Evolutionary conservation across 2,888 invertebrate species (phyloP).

Genomic region (Nephrotoma appendiculata): DNA sequence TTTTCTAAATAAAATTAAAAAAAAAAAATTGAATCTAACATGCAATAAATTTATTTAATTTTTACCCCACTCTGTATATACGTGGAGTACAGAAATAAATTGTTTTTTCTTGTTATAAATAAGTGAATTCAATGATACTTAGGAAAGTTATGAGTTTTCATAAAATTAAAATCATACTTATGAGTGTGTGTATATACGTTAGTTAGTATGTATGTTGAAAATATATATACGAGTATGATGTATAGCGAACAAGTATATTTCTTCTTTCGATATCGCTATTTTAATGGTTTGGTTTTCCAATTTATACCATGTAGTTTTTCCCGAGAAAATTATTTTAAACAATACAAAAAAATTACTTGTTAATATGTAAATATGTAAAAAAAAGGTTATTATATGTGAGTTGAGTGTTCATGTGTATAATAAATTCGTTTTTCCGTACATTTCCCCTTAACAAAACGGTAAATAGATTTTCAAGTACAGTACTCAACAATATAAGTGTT

Average conservation of each 20-base stretch:
- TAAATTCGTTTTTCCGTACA: no score
- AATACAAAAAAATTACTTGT: no score
- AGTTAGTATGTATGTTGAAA: neutral
- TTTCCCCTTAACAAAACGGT: no score
- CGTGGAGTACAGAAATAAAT: neutral
- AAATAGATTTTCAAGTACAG: no score
- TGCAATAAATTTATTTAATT: neutral
- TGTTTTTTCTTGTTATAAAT: neutral
- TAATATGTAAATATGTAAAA: no score
- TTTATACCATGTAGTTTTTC: no score
- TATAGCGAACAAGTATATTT: neutral
- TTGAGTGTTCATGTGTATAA: no score
- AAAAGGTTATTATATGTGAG: no score
- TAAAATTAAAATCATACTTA: neutral
- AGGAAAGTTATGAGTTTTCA: neutral
- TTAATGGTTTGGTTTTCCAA: neutral
- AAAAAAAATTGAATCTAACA: neutral
- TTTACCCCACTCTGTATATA: neutral
- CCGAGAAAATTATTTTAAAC: no score
- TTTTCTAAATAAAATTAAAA: neutral
- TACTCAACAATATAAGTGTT: no score
- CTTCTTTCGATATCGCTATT: neutral
- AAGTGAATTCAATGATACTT: neutral
- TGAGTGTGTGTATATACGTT: neutral
- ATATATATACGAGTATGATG: neutral